phyloP scores from a whole-genome alignment of 1,140 invertebrate species.

The Frieseomelitta varia region DNA sequence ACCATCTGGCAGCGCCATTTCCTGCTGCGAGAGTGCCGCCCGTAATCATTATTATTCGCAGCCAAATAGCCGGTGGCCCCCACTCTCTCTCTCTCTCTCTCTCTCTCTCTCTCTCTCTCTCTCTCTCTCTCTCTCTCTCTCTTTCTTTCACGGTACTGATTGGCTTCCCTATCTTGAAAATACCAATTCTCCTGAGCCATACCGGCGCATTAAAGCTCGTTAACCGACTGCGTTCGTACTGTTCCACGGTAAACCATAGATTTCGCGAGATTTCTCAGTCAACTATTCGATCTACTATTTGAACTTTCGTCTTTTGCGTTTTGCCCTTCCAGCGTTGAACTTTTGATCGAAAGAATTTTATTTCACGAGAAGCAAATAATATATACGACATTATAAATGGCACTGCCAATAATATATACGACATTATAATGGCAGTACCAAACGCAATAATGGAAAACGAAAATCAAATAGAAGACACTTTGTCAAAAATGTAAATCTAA shows the following conservation, averaged over 20 bases:
- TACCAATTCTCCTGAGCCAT: slow-evolving; percentile 39
- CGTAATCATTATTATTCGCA: slow-evolving; percentile 69
- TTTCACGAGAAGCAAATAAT: neutral
- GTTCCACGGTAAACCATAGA: neutral
- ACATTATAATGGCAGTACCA: too few species aligned
- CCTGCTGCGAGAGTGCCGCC: slow-evolving; percentile 64
- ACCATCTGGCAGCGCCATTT: slow-evolving; percentile 66
- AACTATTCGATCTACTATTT: neutral
- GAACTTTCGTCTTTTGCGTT: neutral
- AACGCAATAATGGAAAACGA: too few species aligned
- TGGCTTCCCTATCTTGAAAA: slow-evolving; percentile 56
- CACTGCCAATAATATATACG: too few species aligned
- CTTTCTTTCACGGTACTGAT: slow-evolving; percentile 31
- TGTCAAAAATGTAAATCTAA: too few species aligned
- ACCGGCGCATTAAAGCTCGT: slow-evolving; percentile 43
- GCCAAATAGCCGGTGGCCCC: slow-evolving; percentile 60
- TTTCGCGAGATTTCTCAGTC: neutral
- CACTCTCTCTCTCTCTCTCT: too few species aligned
- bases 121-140: slow-evolving; percentile 41
- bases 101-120: too few species aligned
- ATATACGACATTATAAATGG: too few species aligned
- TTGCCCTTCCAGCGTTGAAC: too few species aligned
- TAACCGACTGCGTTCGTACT: slow-evolving; percentile 27
- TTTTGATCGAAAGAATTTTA: too few species aligned
- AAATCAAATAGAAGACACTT: too few species aligned